Evolutionary conservation across 2,113 vertebrate species (phyloP).

Genomic region (Gracilinanus agilis): DNA sequence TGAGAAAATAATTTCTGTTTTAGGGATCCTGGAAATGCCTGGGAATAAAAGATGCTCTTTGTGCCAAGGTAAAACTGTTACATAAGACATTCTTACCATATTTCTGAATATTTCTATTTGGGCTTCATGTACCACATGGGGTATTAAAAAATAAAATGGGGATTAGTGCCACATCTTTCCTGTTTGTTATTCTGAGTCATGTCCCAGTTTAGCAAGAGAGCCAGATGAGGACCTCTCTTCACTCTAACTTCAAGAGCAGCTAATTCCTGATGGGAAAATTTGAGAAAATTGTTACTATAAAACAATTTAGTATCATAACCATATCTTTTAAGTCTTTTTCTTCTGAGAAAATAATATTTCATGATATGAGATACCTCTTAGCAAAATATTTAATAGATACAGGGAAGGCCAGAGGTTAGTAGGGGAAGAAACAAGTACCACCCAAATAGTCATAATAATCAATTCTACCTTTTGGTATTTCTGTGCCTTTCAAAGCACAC

Average conservation of each 20-base stretch:
- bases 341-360: slow-evolving; percentile 28
- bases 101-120: slow-evolving; percentile 41
- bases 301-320: not conserved
- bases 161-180: slow-evolving; percentile 62
- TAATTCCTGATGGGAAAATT: slow-evolving; percentile 66
- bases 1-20: slow-evolving; percentile 34
- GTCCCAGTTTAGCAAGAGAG: slow-evolving; percentile 60
- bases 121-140: slow-evolving; percentile 22
- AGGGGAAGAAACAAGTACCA: not conserved
- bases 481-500: slow-evolving; percentile 33
- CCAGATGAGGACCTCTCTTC: slow-evolving; percentile 72
- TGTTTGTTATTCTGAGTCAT: slow-evolving; percentile 79
- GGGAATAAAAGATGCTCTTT: slow-evolving; percentile 46
- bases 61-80: slow-evolving; percentile 60
- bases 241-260: slow-evolving; percentile 59
- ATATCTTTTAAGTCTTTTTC: slow-evolving; percentile 32
- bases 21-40: slow-evolving; percentile 10
- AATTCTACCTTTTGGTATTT: slow-evolving; percentile 45
- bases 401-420: not conserved
- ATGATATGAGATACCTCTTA: not conserved
- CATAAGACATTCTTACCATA: slow-evolving; percentile 44
- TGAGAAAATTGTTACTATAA: slow-evolving; percentile 59
- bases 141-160: slow-evolving; percentile 72
- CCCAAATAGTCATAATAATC: not conserved
- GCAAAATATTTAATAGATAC: not conserved